Evolutionary conservation across 2,888 invertebrate genomes (phyloP).

Genomic region (Polyommatus iphigenia): DNA sequence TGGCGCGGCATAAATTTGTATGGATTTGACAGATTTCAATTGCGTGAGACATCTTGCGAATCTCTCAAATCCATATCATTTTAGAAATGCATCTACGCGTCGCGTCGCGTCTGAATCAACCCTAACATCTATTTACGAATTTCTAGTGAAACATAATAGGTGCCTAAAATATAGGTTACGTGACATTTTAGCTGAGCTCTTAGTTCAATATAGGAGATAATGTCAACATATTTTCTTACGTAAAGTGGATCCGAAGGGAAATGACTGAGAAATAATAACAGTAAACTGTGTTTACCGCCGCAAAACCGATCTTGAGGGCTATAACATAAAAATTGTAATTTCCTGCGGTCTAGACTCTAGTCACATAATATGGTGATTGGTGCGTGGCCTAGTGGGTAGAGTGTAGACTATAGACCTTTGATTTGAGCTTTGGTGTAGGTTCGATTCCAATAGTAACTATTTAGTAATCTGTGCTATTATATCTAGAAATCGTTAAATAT

Average conservation of each 20-base stretch:
- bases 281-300: neutral
- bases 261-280: neutral
- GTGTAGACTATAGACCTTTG: neutral
- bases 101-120: no score
- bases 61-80: no score
- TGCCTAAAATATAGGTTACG: neutral
- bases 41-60: no score
- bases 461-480: no score
- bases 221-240: slow-evolving; percentile 10
- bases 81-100: no score
- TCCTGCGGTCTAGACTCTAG: neutral
- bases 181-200: neutral
- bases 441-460: no score
- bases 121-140: no score
- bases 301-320: neutral
- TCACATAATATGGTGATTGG: neutral
- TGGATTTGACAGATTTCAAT: no score
- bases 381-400: neutral
- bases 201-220: neutral
- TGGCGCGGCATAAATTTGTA: no score
- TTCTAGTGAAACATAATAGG: no score
- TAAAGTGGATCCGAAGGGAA: neutral
- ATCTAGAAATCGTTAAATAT: neutral
- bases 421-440: neutral
- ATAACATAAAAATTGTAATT: neutral